These are phyloP conservation scores for Lydus trimaculatus DNA, from an alignment of 2,888 invertebrate species.

Conservation along the genomic window DNA sequence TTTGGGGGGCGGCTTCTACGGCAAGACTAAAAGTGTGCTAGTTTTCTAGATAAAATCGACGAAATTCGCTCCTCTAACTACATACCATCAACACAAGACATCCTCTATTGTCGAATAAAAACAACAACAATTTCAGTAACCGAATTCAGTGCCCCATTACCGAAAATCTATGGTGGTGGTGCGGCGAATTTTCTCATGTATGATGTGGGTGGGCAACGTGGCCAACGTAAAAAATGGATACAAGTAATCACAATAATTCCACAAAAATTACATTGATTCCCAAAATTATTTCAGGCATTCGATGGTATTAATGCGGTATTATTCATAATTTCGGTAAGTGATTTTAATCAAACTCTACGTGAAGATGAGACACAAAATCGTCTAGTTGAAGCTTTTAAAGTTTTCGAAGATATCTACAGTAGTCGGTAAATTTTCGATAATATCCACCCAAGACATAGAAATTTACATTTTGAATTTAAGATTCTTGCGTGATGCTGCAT, in stretches of 20 bases:
- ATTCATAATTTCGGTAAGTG: slow-evolving; percentile 81
- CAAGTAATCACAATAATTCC: slow-evolving; percentile 24
- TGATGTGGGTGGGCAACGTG: slow-evolving; percentile 85
- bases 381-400: slow-evolving; percentile 72
- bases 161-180: slow-evolving; percentile 74
- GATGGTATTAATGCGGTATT: slow-evolving; percentile 83
- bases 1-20: too few species aligned
- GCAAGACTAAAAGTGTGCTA: slow-evolving; percentile 58
- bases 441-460: too few species aligned
- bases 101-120: slow-evolving; percentile 76
- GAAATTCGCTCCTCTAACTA: slow-evolving; percentile 70
- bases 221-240: slow-evolving; percentile 85
- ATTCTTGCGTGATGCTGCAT: slow-evolving; percentile 76
- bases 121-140: slow-evolving; percentile 79
- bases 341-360: slow-evolving; percentile 78
- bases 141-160: slow-evolving; percentile 75
- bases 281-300: slow-evolving; percentile 67
- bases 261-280: neutral
- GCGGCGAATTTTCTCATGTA: slow-evolving; percentile 80
- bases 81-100: slow-evolving; percentile 77
- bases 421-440: slow-evolving; percentile 65
- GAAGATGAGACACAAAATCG: slow-evolving; percentile 77
- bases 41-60: slow-evolving; percentile 77
- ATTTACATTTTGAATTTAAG: slow-evolving; percentile 54
- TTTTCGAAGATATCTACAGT: slow-evolving; percentile 81